These are phyloP conservation scores for Ochotona princeps DNA, from an alignment of 2,113 vertebrate genomes.

Conservation along the genomic window DNA sequence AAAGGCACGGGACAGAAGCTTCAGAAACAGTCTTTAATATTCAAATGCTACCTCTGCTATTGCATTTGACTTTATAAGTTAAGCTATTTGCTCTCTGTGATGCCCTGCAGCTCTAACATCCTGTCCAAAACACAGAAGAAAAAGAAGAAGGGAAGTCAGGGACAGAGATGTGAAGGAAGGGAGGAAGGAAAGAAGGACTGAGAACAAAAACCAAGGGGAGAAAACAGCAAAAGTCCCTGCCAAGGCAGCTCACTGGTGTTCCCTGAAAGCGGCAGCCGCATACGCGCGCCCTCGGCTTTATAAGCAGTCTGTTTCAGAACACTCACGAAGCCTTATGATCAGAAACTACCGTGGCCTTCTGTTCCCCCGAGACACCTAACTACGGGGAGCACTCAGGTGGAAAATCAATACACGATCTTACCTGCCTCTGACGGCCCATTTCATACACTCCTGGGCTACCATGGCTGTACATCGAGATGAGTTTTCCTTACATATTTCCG, in stretches of 20 bases:
- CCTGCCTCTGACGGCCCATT: not conserved
- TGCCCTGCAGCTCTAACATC: not conserved
- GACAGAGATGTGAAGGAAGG: too few species aligned
- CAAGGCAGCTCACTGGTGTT: not conserved
- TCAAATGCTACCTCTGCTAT: not conserved
- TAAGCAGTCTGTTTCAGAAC: not conserved
- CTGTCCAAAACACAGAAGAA: not conserved
- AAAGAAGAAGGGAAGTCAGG: too few species aligned
- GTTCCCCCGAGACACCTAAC: not conserved
- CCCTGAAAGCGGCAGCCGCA: not conserved
- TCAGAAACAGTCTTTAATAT: not conserved
- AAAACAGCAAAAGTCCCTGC: not conserved
- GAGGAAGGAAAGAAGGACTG: too few species aligned
- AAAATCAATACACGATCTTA: constrained; percentile 42
- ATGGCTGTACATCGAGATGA: constrained; percentile 12
- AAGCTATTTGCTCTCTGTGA: not conserved
- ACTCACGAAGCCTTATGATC: not conserved
- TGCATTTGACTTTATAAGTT: not conserved
- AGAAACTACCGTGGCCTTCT: not conserved
- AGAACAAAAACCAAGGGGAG: too few species aligned
- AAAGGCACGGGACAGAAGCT: not conserved
- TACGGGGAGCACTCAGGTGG: not conserved
- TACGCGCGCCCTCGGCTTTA: not conserved
- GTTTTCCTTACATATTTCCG: constrained; percentile 6
- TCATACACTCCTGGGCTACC: not conserved